A percentile compares a stretch with the other conserved stretches of the same genome.
Evolutionary conservation across 2,113 vertebrate species (phyloP).

Genomic region (Orcinus orca): DNA sequence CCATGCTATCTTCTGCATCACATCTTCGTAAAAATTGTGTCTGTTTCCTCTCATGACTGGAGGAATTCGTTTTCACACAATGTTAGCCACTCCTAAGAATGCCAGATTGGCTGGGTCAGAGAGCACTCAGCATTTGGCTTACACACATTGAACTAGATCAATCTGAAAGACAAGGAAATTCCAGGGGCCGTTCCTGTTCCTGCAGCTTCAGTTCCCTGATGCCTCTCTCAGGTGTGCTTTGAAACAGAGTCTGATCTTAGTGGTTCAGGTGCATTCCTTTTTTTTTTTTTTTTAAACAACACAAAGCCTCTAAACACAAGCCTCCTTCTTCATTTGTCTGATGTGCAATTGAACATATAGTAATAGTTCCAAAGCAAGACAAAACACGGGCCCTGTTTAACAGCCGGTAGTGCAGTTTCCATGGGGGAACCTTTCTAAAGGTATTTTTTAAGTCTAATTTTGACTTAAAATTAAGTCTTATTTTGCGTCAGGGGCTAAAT

Average conservation of each 20-base stretch:
- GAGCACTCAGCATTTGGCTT: neutral
- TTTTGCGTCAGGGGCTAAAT: neutral
- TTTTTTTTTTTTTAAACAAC: neutral
- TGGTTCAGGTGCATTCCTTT: neutral
- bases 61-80: neutral
- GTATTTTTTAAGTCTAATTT: neutral
- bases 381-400: neutral
- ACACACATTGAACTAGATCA: neutral
- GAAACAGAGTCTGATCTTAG: neutral
- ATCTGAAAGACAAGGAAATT: neutral
- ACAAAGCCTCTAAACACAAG: neutral
- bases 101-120: no score
- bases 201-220: neutral
- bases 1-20: neutral
- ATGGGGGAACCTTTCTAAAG: neutral
- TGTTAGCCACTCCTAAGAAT: neutral
- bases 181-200: no score
- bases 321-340: neutral
- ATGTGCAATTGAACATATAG: neutral
- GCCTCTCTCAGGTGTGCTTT: neutral
- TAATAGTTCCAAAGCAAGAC: neutral
- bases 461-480: neutral
- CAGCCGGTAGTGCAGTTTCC: neutral
- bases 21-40: neutral
- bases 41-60: neutral